Conservation (phyloP, 2,888 invertebrate genomes). For the Pyrrhosoma nymphula region DNA sequence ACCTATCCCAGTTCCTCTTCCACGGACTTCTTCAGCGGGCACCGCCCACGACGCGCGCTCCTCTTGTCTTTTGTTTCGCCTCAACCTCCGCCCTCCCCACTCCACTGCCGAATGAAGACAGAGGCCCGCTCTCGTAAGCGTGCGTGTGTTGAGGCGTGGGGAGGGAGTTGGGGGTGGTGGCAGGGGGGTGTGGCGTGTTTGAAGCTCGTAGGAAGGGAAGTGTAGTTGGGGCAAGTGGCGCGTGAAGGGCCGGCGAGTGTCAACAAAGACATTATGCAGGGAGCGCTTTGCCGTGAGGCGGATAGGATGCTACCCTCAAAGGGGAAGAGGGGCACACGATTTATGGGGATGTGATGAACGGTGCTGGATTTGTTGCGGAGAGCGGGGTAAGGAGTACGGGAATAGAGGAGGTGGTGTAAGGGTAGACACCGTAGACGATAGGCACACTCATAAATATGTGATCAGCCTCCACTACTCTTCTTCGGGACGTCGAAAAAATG, state of each 20-base stretch:
- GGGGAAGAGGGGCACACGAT: too few relatives aligned
- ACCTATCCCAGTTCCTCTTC: too few relatives aligned
- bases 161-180: not conserved
- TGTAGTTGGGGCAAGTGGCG: not conserved
- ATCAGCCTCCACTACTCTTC: not conserved
- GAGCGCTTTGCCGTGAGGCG: not conserved
- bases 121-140: too few relatives aligned
- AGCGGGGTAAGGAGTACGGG: too few relatives aligned
- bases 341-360: not conserved
- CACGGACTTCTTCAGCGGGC: not conserved
- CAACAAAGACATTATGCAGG: conserved; percentile 16
- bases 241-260: not conserved
- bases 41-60: not conserved
- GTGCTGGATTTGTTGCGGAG: not conserved
- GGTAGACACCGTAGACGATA: not conserved
- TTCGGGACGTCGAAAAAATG: not conserved
- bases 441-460: conserved; percentile 1
- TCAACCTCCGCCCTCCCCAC: not conserved
- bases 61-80: not conserved
- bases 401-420: not conserved
- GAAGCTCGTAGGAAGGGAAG: not conserved
- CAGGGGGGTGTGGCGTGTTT: not conserved
- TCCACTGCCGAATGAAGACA: not conserved
- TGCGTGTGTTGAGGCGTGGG: too few relatives aligned
- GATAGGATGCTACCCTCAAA: too few relatives aligned